Percentiles rank a stretch among this genome's conserved stretches.
Evolutionary conservation across 2,797 vertebrate genomes (phyloP).

Genomic region (Acanthurus leucopareius): DNA sequence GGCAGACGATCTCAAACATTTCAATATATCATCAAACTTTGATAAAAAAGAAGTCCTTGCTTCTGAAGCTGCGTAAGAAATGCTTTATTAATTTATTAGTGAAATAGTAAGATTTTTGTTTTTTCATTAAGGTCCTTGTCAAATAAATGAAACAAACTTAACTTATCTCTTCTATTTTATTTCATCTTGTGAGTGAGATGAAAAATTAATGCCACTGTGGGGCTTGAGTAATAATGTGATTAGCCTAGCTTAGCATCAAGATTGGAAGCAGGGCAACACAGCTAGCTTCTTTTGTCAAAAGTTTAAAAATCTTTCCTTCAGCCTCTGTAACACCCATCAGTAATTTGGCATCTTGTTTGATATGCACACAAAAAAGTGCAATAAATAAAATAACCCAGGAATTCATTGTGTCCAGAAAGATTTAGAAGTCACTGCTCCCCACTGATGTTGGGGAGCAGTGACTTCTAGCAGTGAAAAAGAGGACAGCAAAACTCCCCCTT

Average conservation of each 20-base stretch:
- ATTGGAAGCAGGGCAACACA: too few species aligned
- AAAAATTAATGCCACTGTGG: background rate
- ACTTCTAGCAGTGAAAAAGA: too few species aligned
- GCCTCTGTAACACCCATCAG: background rate
- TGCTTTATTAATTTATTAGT: background rate
- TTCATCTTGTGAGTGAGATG: background rate
- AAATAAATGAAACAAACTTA: background rate
- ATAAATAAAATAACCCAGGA: too few species aligned
- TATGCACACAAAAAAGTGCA: background rate
- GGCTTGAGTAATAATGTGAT: background rate
- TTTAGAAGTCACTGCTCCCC: too few species aligned
- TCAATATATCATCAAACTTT: fast-evolving
- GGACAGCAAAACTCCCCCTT: background rate
- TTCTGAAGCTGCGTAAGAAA: conserved; percentile 55
- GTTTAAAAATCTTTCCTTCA: too few species aligned
- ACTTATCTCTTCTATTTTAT: background rate
- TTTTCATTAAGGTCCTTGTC: too few species aligned
- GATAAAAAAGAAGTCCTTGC: fast-evolving
- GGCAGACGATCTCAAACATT: too few species aligned
- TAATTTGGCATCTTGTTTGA: background rate
- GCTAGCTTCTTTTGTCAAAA: background rate
- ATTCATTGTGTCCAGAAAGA: too few species aligned
- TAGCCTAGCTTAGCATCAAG: background rate
- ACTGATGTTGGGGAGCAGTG: too few species aligned
- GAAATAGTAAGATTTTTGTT: too few species aligned